Percentiles rank a stretch among this genome's conserved stretches.
Evolutionary conservation across 2,113 vertebrate genomes (phyloP).

Genomic region (Gavialis gangeticus): DNA sequence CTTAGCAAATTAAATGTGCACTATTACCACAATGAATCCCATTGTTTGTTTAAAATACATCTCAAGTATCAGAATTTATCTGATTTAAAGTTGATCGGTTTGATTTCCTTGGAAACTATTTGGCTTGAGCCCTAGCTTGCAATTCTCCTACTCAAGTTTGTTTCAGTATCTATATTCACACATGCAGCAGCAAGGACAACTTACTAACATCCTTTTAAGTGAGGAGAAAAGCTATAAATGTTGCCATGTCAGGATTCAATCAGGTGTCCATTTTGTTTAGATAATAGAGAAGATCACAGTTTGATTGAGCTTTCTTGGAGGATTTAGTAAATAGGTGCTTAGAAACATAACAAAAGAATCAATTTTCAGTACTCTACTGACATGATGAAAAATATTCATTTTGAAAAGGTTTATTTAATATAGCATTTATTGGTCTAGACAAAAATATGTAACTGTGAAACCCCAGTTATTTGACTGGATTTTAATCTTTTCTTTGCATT

Average conservation of each 20-base stretch:
- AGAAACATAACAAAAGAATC: not conserved
- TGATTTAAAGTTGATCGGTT: not conserved
- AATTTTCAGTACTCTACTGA: not conserved
- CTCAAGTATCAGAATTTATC: not conserved
- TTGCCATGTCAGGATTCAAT: not conserved
- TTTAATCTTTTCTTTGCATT: not conserved
- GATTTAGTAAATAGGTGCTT: not conserved
- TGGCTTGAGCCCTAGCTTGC: not conserved
- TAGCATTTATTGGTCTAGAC: not conserved
- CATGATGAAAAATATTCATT: not conserved
- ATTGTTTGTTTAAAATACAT: slow-evolving; percentile 9
- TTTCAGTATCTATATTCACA: not conserved
- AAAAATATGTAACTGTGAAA: slow-evolving; percentile 19
- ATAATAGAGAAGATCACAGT: not conserved
- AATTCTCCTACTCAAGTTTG: not conserved
- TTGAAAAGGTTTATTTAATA: not conserved
- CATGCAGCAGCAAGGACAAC: not conserved
- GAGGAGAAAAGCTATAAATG: not conserved
- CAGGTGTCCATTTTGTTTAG: not conserved
- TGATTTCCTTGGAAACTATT: slow-evolving; percentile 19
- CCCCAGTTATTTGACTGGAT: not conserved
- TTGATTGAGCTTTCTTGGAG: not conserved
- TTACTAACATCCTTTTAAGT: accelerated
- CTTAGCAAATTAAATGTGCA: not conserved
- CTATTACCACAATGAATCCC: not conserved